phyloP scores from a whole-genome alignment of 2,113 vertebrate genomes.

The Pterocles burchelli region DNA sequence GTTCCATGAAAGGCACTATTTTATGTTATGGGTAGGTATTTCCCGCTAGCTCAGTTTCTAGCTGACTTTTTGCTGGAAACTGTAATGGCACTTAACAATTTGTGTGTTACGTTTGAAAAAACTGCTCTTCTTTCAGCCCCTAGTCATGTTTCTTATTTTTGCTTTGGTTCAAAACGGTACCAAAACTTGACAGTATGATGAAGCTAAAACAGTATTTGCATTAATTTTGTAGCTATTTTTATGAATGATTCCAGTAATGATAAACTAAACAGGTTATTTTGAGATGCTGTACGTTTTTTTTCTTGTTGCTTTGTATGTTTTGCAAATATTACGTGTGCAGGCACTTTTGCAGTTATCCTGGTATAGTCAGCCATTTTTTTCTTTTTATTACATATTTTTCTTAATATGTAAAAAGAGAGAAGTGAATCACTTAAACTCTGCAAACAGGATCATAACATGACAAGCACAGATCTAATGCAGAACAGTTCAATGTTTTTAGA shows the following conservation, averaged over 20 bases:
- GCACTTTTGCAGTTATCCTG: not conserved
- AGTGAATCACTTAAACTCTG: not conserved
- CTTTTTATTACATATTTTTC: not conserved
- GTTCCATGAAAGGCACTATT: not conserved
- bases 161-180: not conserved
- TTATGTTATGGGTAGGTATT: not conserved
- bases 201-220: not conserved
- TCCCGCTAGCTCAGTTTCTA: not conserved
- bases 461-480: not conserved
- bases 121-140: not conserved
- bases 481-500: not conserved
- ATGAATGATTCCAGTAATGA: not conserved
- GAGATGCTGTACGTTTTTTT: not conserved
- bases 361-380: not conserved
- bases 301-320: not conserved
- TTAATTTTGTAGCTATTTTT: not conserved
- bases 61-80: not conserved
- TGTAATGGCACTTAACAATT: not conserved
- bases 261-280: not conserved
- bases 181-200: not conserved
- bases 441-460: not conserved
- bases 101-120: not conserved
- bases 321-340: not conserved
- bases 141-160: not conserved
- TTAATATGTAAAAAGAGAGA: not conserved